A percentile compares a stretch with the other conserved stretches of the same genome.
phyloP scores from a whole-genome alignment of 2,888 invertebrate species.

The Heliconius ethilla region DNA sequence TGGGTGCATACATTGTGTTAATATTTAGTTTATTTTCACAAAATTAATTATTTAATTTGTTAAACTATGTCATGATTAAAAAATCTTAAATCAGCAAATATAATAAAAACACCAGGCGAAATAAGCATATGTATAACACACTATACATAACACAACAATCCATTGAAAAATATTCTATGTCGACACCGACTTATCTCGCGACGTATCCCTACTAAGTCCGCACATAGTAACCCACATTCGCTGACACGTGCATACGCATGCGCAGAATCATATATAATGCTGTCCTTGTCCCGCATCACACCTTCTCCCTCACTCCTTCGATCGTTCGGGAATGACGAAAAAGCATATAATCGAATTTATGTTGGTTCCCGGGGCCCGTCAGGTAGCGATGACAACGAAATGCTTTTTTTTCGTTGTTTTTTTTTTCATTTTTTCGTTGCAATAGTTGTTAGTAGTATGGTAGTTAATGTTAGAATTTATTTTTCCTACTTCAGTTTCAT shows the following conservation, averaged over 20 bases:
- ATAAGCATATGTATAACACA: background rate
- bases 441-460: too few relatives aligned
- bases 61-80: background rate
- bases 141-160: background rate
- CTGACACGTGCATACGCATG: slow-evolving; percentile 77
- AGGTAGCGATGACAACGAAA: slow-evolving; percentile 61
- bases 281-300: slow-evolving; percentile 34
- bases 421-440: background rate
- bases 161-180: too few relatives aligned
- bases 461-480: background rate
- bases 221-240: slow-evolving; percentile 52
- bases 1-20: background rate
- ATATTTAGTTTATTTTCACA: background rate
- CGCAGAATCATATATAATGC: slow-evolving; percentile 50
- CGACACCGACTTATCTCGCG: slow-evolving; percentile 47
- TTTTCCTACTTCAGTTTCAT: background rate
- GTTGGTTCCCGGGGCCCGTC: slow-evolving; percentile 57
- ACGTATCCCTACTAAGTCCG: slow-evolving; percentile 48
- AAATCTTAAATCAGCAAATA: background rate
- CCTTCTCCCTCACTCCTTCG: slow-evolving; percentile 65
- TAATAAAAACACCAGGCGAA: background rate
- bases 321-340: slow-evolving; percentile 79
- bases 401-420: slow-evolving; percentile 37
- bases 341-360: slow-evolving; percentile 80
- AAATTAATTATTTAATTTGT: background rate